Base-by-base conservation (phyloP, 2,888 invertebrate genomes). In the Chorisops tibialis region DNA sequence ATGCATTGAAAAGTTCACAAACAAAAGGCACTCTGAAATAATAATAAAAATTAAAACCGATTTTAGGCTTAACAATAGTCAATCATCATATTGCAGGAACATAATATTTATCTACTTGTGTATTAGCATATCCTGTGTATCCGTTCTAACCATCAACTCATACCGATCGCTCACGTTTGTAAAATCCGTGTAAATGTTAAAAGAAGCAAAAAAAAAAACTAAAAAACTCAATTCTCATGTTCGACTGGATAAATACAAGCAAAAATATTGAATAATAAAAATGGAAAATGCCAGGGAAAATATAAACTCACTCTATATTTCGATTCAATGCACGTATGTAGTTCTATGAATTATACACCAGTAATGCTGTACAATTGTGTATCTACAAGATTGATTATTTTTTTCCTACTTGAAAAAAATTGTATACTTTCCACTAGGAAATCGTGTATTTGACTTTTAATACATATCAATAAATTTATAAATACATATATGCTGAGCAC, bases 201-300 rank as follows among this genome's bases (percentile, higher is more conserved):
- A 48, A 48, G 9, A 18, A 45, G 4, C 7, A 41, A n/a, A 5
- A 45, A 7, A 4, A 45, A 45, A 16, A 45, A 18, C 16, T 18
- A 12, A 16, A 5, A 11, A 45, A 45, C 22, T 9, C 11, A 22
- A 21, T 48, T 48, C 21, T 21, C 22, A 22, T 48, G 48, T 48
- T 22, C 12, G 48, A 41, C 18, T 16, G 21, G 5, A 22, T 12
- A 21, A 48, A 3, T 9, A 22, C 48, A 12, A 19, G n/a, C 19
- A 48, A 48, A 22, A 22, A 9, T 22, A 51, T 51, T 51, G n/a
- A n/a, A n/a, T 51, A 38, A 51, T 51, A 37, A 51, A 49, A 50
- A 43, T 50, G 50, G 24, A 22, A 49, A 47, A 50, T 50, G 50
- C 16, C 35, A 24, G 24, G 24, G 24, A 45, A 39, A 24, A 22